Percentiles rank a stretch among this genome's conserved stretches.
Conservation (phyloP, 2,888 invertebrate genomes). For the Chrysina gloriosa region DNA sequence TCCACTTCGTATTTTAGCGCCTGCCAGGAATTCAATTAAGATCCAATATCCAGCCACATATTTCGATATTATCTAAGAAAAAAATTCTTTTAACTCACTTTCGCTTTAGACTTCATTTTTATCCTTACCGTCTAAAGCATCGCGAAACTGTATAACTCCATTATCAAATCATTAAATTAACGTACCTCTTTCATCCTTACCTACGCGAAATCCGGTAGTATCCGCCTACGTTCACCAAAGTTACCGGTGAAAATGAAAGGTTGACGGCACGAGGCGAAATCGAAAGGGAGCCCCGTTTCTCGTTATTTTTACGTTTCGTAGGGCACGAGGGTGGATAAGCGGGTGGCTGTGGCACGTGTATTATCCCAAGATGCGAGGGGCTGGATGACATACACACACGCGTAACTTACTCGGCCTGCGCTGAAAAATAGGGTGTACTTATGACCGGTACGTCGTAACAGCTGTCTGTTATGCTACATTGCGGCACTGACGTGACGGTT, state of each 20-base stretch:
- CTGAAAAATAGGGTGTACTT: background rate
- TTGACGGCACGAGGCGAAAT: background rate
- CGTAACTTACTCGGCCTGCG: background rate
- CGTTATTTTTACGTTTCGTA: conserved; percentile 23
- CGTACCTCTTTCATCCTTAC: background rate
- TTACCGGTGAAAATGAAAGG: background rate
- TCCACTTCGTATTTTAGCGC: no score
- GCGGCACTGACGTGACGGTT: conserved; percentile 10
- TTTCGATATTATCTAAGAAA: no score
- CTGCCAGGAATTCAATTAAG: no score
- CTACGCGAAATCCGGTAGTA: background rate
- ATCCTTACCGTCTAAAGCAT: background rate
- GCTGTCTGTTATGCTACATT: conserved; percentile 25
- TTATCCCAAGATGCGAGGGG: background rate
- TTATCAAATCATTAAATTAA: conserved; percentile 13
- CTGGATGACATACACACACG: background rate
- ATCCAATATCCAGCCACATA: no score
- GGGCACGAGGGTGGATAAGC: conserved; percentile 3
- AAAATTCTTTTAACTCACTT: no score
- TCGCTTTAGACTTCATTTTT: no score
- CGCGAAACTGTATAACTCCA: background rate
- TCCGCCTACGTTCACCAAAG: background rate
- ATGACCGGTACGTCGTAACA: background rate
- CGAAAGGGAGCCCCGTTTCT: conserved; percentile 5
- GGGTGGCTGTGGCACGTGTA: conserved; percentile 23